Conservation (phyloP, 1,140 invertebrate species). For the Drosophila pseudoobscura region DNA sequence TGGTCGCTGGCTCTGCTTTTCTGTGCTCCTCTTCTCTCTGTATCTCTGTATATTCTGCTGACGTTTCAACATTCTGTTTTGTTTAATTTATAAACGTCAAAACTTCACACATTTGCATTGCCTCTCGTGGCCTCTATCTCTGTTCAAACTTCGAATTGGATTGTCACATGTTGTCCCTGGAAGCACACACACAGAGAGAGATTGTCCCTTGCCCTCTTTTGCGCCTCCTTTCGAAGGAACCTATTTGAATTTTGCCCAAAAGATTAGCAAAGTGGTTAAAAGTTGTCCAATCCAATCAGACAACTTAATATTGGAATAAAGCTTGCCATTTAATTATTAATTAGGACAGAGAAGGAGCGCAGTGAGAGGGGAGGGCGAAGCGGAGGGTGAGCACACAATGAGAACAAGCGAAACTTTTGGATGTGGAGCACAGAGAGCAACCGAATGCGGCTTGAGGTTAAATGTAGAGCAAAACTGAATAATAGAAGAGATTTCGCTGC, state of each 20-base stretch:
- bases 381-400: constrained; percentile 22
- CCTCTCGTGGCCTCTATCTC: background rate
- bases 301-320: background rate
- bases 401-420: constrained; percentile 45
- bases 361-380: background rate
- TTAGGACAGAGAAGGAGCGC: constrained; percentile 6
- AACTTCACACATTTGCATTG: constrained; percentile 33
- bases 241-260: constrained; percentile 7
- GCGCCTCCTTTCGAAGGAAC: too few relatives aligned
- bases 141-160: constrained; percentile 15
- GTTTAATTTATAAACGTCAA: constrained; percentile 75
- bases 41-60: constrained; percentile 33
- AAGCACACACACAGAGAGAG: constrained; percentile 18
- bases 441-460: constrained; percentile 47
- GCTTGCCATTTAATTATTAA: constrained; percentile 43
- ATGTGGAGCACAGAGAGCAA: constrained; percentile 39
- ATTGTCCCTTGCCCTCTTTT: background rate
- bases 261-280: constrained; percentile 32
- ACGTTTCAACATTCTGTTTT: constrained; percentile 70
- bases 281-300: constrained; percentile 7
- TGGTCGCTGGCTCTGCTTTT: background rate
- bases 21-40: background rate
- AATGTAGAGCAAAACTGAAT: constrained; percentile 49
- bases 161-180: constrained; percentile 28
- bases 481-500: constrained; percentile 38